Conservation (phyloP, 2,113 vertebrate species). For the Columbina picui region DNA sequence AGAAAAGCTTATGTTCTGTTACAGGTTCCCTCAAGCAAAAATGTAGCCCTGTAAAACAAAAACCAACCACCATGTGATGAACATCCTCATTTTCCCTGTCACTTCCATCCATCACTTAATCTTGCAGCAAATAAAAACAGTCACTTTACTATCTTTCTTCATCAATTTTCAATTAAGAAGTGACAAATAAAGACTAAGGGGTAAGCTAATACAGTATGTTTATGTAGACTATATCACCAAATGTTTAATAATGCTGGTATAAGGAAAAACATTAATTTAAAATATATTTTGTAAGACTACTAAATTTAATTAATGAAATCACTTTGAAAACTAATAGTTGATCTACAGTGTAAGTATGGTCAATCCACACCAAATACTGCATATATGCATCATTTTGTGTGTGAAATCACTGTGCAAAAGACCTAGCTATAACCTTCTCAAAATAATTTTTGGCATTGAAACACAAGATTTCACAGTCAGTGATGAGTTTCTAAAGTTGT, state of each 20-base stretch:
- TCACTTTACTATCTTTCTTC: background rate
- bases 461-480: background rate
- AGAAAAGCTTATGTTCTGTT: slow-evolving; percentile 7
- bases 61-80: background rate
- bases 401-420: background rate
- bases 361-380: background rate
- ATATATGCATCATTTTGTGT: background rate
- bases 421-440: background rate
- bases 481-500: background rate
- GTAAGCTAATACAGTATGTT: background rate
- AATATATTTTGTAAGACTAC: background rate
- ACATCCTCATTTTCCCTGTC: background rate
- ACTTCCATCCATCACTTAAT: background rate
- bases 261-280: background rate
- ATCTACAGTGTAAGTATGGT: background rate
- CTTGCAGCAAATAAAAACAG: background rate
- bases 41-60: background rate
- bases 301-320: background rate
- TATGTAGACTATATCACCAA: background rate
- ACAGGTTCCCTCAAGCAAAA: background rate
- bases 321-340: background rate
- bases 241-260: background rate
- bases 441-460: background rate
- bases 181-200: background rate
- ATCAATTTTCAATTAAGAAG: slow-evolving; percentile 5